Evolutionary conservation across 2,113 vertebrate genomes (phyloP).

Genomic region (Osmerus mordax): DNA sequence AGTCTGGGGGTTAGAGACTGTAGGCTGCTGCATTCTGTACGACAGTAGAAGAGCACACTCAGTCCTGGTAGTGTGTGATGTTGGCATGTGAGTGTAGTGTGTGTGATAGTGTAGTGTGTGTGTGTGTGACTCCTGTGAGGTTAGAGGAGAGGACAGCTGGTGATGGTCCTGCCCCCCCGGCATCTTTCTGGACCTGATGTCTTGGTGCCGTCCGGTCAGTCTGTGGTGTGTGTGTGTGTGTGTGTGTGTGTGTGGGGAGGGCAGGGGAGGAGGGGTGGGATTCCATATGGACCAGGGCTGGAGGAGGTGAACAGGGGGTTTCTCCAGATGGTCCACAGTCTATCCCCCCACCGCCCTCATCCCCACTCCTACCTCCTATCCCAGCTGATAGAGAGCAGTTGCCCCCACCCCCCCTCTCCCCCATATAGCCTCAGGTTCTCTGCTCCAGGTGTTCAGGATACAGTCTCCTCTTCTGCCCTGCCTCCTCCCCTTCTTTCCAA

Average conservation of each 20-base stretch:
- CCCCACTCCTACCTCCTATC: not conserved
- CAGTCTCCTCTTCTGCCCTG: not conserved
- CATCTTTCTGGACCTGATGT: not conserved
- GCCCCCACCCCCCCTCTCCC: not conserved
- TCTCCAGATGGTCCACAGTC: slow-evolving; percentile 33
- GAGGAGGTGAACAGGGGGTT: slow-evolving; percentile 18
- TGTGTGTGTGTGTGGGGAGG: not conserved
- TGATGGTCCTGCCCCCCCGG: not conserved
- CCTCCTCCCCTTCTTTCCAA: no score
- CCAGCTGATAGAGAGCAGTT: slow-evolving; percentile 21
- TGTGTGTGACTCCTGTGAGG: no score
- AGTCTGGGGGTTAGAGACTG: no score
- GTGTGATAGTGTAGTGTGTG: no score
- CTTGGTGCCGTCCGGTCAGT: not conserved
- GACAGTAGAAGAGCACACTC: no score
- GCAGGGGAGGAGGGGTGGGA: not conserved
- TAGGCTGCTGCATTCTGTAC: no score
- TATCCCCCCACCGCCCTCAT: not conserved
- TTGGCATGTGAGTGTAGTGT: no score
- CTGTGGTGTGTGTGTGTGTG: not conserved
- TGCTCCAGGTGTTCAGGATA: slow-evolving; percentile 7
- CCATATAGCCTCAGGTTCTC: not conserved
- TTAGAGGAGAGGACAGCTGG: not conserved
- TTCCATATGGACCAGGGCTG: slow-evolving; percentile 26
- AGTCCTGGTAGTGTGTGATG: no score